A percentile compares a stretch with the other conserved stretches of the same genome.
These are phyloP conservation scores for Geotrupes spiniger DNA, from an alignment of 2,888 invertebrate species.

Conservation along the genomic window DNA sequence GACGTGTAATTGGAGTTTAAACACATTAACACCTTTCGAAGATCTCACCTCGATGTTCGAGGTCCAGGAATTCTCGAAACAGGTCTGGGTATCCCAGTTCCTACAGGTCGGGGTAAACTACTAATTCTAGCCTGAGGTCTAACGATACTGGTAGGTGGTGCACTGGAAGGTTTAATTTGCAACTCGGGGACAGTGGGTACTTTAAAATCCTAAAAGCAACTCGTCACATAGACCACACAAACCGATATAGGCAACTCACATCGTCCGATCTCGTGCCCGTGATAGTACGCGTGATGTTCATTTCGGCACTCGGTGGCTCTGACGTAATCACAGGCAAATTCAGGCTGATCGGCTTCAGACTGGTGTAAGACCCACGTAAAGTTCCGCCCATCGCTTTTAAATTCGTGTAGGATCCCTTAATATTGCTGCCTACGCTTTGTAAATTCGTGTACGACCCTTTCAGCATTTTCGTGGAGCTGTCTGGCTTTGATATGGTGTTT, in stretches of 20 bases:
- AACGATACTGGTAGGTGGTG: constrained; percentile 18
- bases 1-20: too few relatives aligned
- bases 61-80: constrained; percentile 45
- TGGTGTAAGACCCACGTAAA: constrained; percentile 45
- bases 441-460: constrained; percentile 21
- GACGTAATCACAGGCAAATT: constrained; percentile 35
- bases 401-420: constrained; percentile 35
- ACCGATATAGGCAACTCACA: background rate
- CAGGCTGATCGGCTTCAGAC: constrained; percentile 40
- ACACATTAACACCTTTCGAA: too few relatives aligned
- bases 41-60: constrained; percentile 31
- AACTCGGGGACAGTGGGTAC: constrained; percentile 13
- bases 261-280: constrained; percentile 9
- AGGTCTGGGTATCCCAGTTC: constrained; percentile 43
- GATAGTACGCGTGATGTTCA: constrained; percentile 23
- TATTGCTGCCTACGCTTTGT: constrained; percentile 21
- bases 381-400: constrained; percentile 39
- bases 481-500: constrained; percentile 28
- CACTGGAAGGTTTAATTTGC: constrained; percentile 19
- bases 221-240: constrained; percentile 3
- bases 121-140: constrained; percentile 35
- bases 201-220: constrained; percentile 16
- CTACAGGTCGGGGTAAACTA: constrained; percentile 44
- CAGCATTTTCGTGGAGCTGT: constrained; percentile 17
- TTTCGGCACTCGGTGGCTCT: constrained; percentile 14